Evolutionary conservation across 2,113 vertebrate genomes (phyloP), one percentile per base, ranked within the genome.

Genomic region (Geothlypis trichas): DNA sequence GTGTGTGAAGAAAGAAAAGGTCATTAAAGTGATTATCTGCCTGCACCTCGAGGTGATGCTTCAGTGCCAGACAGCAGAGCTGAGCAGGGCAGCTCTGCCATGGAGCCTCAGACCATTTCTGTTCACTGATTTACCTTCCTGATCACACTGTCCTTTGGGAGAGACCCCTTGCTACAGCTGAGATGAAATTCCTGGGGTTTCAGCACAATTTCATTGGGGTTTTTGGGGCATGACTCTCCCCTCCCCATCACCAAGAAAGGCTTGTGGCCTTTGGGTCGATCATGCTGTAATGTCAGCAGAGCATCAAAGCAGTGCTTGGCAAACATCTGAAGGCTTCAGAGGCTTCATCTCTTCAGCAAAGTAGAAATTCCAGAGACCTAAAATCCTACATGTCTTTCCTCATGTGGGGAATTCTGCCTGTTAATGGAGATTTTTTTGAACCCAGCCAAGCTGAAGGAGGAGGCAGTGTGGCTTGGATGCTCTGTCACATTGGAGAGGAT

Each of bases 121-220:
- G 0, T 28, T 76, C 61, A 21, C 77, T 72, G 35, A 7, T 59
- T 24, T 9, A 20, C 17, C 3, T 58, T 61, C 31, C 44, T 84
- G 20, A 57, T n/a, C 7, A 1, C 10, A 11, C 20, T 57, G 11
- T 8, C 35, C 27, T 87, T 39, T 28, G 39, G 30, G 30, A 47
- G 0, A 85, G n/a, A 46, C 10, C 22, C 41, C 6, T 30, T 2
- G 9, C 77, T 77, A 2, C 10, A 67, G 57, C 78, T 46, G 0
- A 39, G 46, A 37, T 49, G 31, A 41, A 72, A 21, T 22, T 65
- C 20, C 16, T 80, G 39, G 10, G 7, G 30, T 69, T 72, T 54
- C 12, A 65, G 33, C 67, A 76, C 74, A 46, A 16, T 73, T 69
- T 30, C 15, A 5, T 7, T 68, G 39, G 15, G 11, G 37, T 81